Evolutionary conservation across 2,113 vertebrate genomes (phyloP), one percentile per base, ranked within the genome.

Genomic region (Pygoscelis antarcticus): DNA sequence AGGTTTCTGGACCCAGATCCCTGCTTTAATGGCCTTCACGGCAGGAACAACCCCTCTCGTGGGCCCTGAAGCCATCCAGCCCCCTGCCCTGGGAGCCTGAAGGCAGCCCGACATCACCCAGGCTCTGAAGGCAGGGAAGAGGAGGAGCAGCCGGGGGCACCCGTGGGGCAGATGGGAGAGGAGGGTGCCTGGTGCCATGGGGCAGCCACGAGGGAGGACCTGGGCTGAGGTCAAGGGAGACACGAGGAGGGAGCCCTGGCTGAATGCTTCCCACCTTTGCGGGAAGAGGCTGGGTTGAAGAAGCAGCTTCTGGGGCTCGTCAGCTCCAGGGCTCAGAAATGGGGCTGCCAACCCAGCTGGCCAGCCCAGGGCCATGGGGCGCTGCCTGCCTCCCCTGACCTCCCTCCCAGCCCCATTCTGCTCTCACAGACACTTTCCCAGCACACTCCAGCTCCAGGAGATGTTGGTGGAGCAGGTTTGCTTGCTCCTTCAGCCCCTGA

Each of bases 331-430:
- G 74, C 60, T 79, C 57, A 49, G 71, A 66, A 51, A 10, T 9
- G 57, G 51, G 42, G 51, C 66, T 92, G 70, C 85, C 38, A 34
- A 6, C 36, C 27, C 70, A 54, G 44, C 54, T 83, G 21, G 7
- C 6, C n/a, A 70, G 61, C 34, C 51, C 44, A 49, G 58, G 13
- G 30, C 0, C 1, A 1, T 1, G 1, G 26, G 61, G 13, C 2
- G 2, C 19, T 77, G 58, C 44, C 51, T 47, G 17, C 38, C 40
- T 74, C n/a, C n/a, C 40, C n/a, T 27, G 21, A 61, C 26, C 17
- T 42, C 51, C 11, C 1, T 36, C 38, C 15, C 2, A 2, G 14
- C 19, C 16, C 18, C 15, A 4, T 61, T 6, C 23, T 51, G n/a
- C 20, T 61, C 57, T 36, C 40, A 12, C 34, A 40, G 58, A 9